A percentile compares a stretch with the other conserved stretches of the same genome.
Conservation (phyloP, 2,113 vertebrate genomes). For the Rhinolophus sinicus region DNA sequence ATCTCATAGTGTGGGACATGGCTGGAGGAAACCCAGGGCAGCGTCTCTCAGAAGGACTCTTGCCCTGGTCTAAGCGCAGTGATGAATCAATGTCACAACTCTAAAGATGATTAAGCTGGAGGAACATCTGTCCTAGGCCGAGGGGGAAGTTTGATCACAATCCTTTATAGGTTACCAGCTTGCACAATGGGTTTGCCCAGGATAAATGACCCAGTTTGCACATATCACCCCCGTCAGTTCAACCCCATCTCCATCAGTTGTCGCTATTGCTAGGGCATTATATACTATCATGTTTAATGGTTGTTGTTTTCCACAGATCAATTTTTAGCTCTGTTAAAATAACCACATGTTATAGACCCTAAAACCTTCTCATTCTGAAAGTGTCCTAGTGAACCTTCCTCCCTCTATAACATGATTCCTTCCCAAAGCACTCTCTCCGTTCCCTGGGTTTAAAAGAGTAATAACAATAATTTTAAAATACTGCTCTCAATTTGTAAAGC, state of each 20-base stretch:
- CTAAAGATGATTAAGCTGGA: not conserved
- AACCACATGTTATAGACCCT: not conserved
- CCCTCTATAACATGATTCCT: not conserved
- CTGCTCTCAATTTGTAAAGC: slow-evolving; percentile 18
- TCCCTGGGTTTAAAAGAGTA: slow-evolving; percentile 3
- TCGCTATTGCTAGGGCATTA: not conserved
- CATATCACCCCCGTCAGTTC: not conserved
- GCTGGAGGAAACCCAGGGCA: not conserved
- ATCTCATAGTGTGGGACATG: not conserved
- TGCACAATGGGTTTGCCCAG: not conserved
- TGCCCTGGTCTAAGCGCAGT: not conserved
- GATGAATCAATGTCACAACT: not conserved
- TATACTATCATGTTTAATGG: not conserved
- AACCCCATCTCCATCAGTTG: not conserved
- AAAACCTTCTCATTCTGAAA: not conserved
- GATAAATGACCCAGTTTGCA: not conserved
- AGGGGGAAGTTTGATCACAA: not conserved
- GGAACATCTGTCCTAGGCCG: not conserved
- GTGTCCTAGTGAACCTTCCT: not conserved
- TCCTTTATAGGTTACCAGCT: not conserved
- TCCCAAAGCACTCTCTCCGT: not conserved
- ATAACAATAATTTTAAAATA: slow-evolving; percentile 39
- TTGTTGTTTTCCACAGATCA: not conserved
- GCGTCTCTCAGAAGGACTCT: not conserved
- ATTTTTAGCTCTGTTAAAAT: slow-evolving; percentile 21